Conservation (phyloP, 1,140 invertebrate genomes). For the Hetaerina americana region DNA sequence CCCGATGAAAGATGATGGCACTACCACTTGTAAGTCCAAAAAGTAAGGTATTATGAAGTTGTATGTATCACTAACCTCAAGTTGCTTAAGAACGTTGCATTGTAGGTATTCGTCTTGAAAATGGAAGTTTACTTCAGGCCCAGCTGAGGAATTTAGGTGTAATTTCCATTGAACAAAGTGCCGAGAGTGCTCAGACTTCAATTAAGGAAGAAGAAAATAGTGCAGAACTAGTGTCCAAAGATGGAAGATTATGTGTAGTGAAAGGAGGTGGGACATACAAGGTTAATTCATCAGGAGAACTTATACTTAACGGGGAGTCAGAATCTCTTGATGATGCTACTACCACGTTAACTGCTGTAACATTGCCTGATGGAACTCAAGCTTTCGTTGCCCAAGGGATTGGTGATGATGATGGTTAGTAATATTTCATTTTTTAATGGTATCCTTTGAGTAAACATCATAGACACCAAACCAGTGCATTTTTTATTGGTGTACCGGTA, state of each 20-base stretch:
- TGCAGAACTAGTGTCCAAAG: neutral
- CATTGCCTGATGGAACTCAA: constrained; percentile 28
- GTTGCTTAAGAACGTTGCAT: too few relatives aligned
- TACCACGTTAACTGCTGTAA: constrained; percentile 25
- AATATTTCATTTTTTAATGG: too few relatives aligned
- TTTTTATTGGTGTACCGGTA: too few relatives aligned
- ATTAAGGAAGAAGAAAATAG: neutral
- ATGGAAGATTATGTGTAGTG: neutral
- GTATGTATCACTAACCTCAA: too few relatives aligned
- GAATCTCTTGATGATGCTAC: neutral
- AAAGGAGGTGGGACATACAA: neutral
- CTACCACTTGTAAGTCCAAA: neutral
- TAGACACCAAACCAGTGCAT: too few relatives aligned
- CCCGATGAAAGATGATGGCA: neutral
- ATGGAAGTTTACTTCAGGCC: neutral
- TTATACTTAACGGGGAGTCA: neutral
- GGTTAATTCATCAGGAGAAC: neutral
- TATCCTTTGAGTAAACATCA: too few relatives aligned
- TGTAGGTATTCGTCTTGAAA: neutral
- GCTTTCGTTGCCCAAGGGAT: constrained; percentile 25
- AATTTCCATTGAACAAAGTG: neutral
- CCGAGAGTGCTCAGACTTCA: neutral
- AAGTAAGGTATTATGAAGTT: too few relatives aligned
- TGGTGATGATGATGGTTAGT: constrained; percentile 20
- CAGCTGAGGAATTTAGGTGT: neutral